Evolutionary conservation across 2,113 vertebrate genomes (phyloP).

Genomic region (Upupa epops): DNA sequence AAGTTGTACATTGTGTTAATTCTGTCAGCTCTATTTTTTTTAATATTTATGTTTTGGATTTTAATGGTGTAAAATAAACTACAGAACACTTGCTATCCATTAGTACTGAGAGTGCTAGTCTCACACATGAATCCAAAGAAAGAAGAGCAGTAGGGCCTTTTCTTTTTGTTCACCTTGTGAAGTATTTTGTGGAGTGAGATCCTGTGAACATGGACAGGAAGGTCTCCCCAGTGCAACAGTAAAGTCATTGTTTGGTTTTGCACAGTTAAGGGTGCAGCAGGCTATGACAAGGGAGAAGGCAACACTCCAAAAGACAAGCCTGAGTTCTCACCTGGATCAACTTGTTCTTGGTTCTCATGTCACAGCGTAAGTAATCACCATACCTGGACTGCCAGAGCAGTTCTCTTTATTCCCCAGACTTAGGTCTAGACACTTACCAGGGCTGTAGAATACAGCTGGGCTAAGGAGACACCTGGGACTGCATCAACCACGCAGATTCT

Average conservation of each 20-base stretch:
- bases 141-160: not conserved
- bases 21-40: not conserved
- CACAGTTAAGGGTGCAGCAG: not conserved
- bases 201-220: fast-evolving
- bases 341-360: not conserved
- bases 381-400: fast-evolving
- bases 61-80: slow-evolving; percentile 48
- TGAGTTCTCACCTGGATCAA: fast-evolving
- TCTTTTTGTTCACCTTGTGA: not conserved
- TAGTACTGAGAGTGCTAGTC: not conserved
- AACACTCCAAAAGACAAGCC: no score
- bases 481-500: not conserved
- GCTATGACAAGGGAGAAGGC: not conserved
- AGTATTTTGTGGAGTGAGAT: not conserved
- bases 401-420: not conserved
- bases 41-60: not conserved
- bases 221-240: not conserved
- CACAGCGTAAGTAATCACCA: not conserved
- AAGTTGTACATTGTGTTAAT: not conserved
- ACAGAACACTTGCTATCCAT: not conserved
- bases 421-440: no score
- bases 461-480: not conserved
- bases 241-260: not conserved
- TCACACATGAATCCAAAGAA: not conserved
- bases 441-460: not conserved